Evolutionary conservation across 2,113 vertebrate species (phyloP), one percentile per base, ranked within the genome.

Genomic region (Amphiprion percula): DNA sequence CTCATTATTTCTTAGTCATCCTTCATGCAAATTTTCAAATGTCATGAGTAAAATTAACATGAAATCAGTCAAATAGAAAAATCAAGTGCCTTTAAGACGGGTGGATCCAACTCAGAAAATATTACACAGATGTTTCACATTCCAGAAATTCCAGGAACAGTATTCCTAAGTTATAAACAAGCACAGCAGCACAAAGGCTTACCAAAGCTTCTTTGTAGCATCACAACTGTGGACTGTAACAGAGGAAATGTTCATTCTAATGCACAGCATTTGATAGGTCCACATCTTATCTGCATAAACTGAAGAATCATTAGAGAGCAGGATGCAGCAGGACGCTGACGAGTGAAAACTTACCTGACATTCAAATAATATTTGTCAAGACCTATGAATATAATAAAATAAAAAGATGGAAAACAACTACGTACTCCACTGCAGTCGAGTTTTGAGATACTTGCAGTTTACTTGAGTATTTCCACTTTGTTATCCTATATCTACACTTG

Each of bases 151-250:
- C 63, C 33, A 30, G 30, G 3, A 2, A 60, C 21, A 15, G 55
- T 16, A 63, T 53, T 68, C 15, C 21, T 59, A 59, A 1, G 7
- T 64, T 14, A 44, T 26, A 15, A 8, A 59, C 9, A 50, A 17
- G 21, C n/a, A 61, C 15, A 5, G 28, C 8, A n/a, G 26, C 2
- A 19, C 4, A 24, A 55, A 12, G 44, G 23, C 69, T 85, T 76
- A 78, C 62, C 66, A 53, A 77, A 0, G 28, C 46, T 69, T 79
- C 26, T 49, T 7, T 47, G 46, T 50, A 39, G 65, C 62, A 44
- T 70, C 49, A 64, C n/a, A 77, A 26, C 58, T 82, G 74, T 73
- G 52, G 64, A 60, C 44, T 54, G 69, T 30, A 76, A 68, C 54
- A 77, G 39, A 86, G 50, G 41, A 30, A 30, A 71, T 55, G 26